A percentile compares a stretch with the other conserved stretches of the same genome.
phyloP scores from a whole-genome alignment of 2,113 vertebrate species.

The Ctenodactylus gundi region DNA sequence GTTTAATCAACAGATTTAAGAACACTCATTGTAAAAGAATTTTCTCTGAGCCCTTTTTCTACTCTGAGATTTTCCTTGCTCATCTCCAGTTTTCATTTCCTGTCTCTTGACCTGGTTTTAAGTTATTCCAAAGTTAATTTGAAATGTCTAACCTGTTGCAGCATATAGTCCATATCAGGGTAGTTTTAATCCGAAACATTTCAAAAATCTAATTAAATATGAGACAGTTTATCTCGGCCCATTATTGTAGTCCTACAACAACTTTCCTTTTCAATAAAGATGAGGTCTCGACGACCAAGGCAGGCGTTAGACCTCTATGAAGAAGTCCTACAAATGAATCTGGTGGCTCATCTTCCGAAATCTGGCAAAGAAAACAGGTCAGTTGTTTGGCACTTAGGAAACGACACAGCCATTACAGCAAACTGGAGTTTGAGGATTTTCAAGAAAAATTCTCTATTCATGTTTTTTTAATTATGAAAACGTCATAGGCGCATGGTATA shows the following conservation, averaged over 20 bases:
- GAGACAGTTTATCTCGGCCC: slow-evolving; percentile 35
- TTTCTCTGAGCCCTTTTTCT: slow-evolving; percentile 6
- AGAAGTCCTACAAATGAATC: neutral
- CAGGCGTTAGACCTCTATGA: neutral
- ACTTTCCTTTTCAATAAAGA: slow-evolving; percentile 60
- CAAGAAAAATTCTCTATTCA: neutral
- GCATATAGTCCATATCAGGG: slow-evolving; percentile 54
- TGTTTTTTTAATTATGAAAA: neutral
- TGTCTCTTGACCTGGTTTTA: slow-evolving; percentile 69
- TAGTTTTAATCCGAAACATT: slow-evolving; percentile 60
- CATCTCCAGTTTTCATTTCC: slow-evolving; percentile 73
- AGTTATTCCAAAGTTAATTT: slow-evolving; percentile 65
- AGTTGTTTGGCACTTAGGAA: neutral
- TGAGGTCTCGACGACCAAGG: slow-evolving; percentile 2
- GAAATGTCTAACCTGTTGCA: slow-evolving; percentile 53
- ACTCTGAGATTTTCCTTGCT: slow-evolving; percentile 25
- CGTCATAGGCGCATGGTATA: neutral
- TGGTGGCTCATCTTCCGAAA: neutral
- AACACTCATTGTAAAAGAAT: slow-evolving; percentile 20
- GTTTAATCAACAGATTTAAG: slow-evolving; percentile 34
- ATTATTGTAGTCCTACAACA: slow-evolving; percentile 6
- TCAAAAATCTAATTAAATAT: slow-evolving; percentile 74
- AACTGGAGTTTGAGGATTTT: neutral
- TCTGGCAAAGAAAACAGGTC: neutral
- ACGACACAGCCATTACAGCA: neutral